Evolutionary conservation across 1,140 invertebrate species (phyloP).

Genomic region (Drosophila sproati): DNA sequence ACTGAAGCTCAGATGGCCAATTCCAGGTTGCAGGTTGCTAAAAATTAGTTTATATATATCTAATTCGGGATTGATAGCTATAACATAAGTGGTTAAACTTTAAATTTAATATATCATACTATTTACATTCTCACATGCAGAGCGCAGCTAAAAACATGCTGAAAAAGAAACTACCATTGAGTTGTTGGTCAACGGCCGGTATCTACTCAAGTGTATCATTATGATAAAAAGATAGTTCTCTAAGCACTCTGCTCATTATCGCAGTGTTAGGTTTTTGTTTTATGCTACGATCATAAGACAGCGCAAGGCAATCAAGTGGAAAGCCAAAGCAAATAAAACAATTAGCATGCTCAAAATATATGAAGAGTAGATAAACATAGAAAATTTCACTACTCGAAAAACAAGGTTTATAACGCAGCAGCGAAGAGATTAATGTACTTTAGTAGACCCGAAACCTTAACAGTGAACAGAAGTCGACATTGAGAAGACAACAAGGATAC

Average conservation of each 20-base stretch:
- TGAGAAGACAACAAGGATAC: not conserved
- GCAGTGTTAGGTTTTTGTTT: not conserved
- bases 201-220: not conserved
- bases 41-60: too few species aligned
- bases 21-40: too few species aligned
- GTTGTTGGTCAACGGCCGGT: conserved; percentile 3
- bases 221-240: not conserved
- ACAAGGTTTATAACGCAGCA: conserved; percentile 11
- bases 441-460: conserved; percentile 68
- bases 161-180: not conserved
- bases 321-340: conserved; percentile 70
- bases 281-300: conserved; percentile 50
- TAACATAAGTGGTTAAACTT: too few species aligned
- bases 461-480: conserved; percentile 48
- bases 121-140: too few species aligned
- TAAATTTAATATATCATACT: too few species aligned
- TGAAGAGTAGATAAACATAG: conserved; percentile 59
- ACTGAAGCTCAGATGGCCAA: too few species aligned
- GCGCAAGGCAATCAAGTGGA: conserved; percentile 63
- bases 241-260: conserved; percentile 19
- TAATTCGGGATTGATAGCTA: too few species aligned
- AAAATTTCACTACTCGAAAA: conserved; percentile 42
- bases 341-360: conserved; percentile 59
- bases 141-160: not conserved
- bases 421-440: conserved; percentile 24